These are phyloP conservation scores for Prunella strophiata DNA, from an alignment of 2,797 vertebrate genomes.

Conservation along the genomic window DNA sequence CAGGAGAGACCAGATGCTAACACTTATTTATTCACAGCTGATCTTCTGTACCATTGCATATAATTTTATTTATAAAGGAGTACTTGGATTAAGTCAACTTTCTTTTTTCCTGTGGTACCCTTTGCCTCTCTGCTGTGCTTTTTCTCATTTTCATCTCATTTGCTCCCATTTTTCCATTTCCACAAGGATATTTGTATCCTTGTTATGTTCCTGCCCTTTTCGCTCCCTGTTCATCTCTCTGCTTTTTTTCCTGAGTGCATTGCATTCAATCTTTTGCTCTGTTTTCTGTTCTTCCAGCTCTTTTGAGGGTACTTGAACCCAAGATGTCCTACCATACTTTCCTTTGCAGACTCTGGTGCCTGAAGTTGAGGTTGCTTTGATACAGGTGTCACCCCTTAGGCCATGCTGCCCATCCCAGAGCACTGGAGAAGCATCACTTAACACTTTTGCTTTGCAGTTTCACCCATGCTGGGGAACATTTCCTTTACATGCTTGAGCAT, in stretches of 20 bases:
- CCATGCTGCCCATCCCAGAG: background rate
- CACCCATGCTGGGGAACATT: background rate
- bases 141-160: background rate
- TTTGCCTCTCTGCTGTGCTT: background rate
- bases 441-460: constrained; percentile 63
- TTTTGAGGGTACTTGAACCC: background rate
- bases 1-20: background rate
- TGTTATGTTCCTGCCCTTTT: background rate
- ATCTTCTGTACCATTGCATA: background rate
- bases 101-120: background rate
- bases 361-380: background rate
- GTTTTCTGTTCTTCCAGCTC: background rate
- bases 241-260: background rate
- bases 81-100: background rate
- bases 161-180: background rate
- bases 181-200: background rate
- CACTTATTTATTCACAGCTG: background rate
- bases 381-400: background rate
- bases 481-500: background rate
- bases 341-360: background rate
- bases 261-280: background rate
- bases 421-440: constrained; percentile 3
- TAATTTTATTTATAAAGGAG: background rate
- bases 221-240: background rate
- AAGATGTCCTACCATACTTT: background rate